phyloP scores from a whole-genome alignment of 2,888 invertebrate species.

The Iphiclides podalirius region DNA sequence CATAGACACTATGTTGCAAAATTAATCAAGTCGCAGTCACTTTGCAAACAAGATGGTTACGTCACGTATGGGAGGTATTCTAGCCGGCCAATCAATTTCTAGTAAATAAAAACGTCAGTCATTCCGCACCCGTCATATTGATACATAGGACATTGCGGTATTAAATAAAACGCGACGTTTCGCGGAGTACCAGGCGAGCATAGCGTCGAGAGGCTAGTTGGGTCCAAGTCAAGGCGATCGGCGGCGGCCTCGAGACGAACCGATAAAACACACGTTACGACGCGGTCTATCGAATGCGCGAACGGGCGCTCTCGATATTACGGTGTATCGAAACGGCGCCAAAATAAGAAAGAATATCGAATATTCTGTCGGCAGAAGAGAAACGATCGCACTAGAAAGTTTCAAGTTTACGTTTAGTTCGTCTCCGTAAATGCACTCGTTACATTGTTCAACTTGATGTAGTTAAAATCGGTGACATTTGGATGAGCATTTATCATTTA shows the following conservation, averaged over 20 bases:
- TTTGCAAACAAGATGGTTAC: too few species aligned
- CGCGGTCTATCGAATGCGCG: slow-evolving; percentile 27
- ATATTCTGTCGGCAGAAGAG: not conserved
- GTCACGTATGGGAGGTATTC: too few species aligned
- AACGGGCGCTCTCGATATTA: slow-evolving; percentile 18
- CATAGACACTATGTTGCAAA: too few species aligned
- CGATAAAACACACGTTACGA: slow-evolving; percentile 35
- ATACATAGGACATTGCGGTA: slow-evolving; percentile 4
- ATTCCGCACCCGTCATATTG: too few species aligned
- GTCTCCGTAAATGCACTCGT: too few species aligned
- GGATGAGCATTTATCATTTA: too few species aligned
- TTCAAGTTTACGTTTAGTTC: not conserved
- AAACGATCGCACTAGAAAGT: not conserved
- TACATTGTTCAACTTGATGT: too few species aligned
- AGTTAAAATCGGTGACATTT: too few species aligned
- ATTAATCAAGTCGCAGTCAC: too few species aligned
- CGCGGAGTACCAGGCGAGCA: slow-evolving; percentile 34
- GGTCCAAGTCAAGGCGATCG: slow-evolving; percentile 49
- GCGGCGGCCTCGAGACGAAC: slow-evolving; percentile 34
- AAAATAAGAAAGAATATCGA: not conserved
- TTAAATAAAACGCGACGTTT: slow-evolving; percentile 23
- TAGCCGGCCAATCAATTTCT: too few species aligned
- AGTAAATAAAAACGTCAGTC: too few species aligned
- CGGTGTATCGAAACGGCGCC: not conserved
- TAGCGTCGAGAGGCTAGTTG: slow-evolving; percentile 26